A percentile compares a stretch with the other conserved stretches of the same genome.
These are phyloP conservation scores for Anorthoa munda DNA, from an alignment of 2,888 invertebrate species.

Conservation along the genomic window DNA sequence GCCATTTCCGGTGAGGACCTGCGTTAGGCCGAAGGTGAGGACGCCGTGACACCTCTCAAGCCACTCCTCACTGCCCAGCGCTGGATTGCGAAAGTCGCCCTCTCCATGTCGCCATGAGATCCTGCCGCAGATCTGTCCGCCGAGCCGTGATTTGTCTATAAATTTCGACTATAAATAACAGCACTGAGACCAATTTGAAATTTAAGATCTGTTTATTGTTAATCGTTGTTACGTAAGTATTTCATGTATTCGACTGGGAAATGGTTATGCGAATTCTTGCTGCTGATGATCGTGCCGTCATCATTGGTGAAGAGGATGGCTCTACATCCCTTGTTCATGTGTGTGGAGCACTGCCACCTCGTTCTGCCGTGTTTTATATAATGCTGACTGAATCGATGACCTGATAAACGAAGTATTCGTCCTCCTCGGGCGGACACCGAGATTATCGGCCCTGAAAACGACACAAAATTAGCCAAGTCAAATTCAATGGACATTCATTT, in stretches of 20 bases:
- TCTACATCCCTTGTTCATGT: conserved; percentile 9
- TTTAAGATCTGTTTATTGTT: too few species aligned
- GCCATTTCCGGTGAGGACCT: too few species aligned
- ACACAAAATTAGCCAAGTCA: neutral
- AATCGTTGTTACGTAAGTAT: neutral
- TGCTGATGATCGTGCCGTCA: neutral
- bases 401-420: conserved; percentile 41
- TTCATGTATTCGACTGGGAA: conserved; percentile 3
- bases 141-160: too few species aligned
- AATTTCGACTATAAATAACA: too few species aligned
- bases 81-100: too few species aligned
- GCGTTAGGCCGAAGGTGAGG: too few species aligned
- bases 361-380: conserved; percentile 1
- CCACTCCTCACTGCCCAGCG: too few species aligned
- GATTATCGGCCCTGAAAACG: conserved; percentile 34
- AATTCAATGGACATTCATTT: neutral
- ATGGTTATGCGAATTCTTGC: conserved; percentile 69
- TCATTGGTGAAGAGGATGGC: neutral
- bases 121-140: too few species aligned
- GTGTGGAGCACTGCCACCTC: conserved; percentile 12
- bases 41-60: too few species aligned
- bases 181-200: too few species aligned
- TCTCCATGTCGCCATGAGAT: too few species aligned
- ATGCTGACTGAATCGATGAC: conserved; percentile 70
- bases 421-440: conserved; percentile 33